These are phyloP conservation scores for Vicugna pacos DNA, from an alignment of 2,113 vertebrate genomes.

Conservation along the genomic window DNA sequence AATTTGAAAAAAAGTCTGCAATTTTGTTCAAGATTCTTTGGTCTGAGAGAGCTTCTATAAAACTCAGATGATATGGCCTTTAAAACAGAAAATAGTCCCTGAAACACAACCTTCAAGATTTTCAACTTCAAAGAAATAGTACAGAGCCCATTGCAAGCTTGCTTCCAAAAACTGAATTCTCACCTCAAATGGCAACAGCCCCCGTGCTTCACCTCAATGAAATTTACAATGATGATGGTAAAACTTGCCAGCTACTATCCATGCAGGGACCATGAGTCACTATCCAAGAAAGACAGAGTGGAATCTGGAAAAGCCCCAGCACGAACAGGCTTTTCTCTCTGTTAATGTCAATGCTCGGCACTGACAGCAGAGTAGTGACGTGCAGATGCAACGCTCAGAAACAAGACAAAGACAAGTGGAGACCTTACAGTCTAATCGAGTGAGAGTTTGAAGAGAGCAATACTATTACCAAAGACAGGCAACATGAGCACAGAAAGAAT, in stretches of 20 bases:
- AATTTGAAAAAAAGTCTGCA: not conserved
- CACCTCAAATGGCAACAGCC: not conserved
- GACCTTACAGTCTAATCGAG: not conserved
- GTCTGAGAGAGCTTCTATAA: not conserved
- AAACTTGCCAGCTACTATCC: constrained; percentile 10
- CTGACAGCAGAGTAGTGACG: not conserved
- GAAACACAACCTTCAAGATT: constrained; percentile 35
- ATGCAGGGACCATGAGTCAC: not conserved
- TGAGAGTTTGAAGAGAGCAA: constrained; percentile 37
- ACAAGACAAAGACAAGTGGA: not conserved
- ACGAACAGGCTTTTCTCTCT: not conserved
- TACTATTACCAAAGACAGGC: not conserved
- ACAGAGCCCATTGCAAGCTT: not conserved
- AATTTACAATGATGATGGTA: constrained; percentile 13
- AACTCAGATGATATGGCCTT: not conserved
- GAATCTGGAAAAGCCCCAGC: not conserved
- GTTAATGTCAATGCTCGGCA: constrained; percentile 18
- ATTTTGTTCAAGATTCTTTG: not conserved
- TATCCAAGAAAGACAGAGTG: not conserved
- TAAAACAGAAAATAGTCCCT: constrained; percentile 16
- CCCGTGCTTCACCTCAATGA: not conserved
- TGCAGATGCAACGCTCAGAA: not conserved
- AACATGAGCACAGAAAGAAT: not conserved
- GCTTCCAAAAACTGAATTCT: constrained; percentile 34
- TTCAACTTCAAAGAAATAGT: constrained; percentile 33